Base-by-base conservation (phyloP, 2,797 vertebrate species). In the Enteromius argenteus region DNA sequence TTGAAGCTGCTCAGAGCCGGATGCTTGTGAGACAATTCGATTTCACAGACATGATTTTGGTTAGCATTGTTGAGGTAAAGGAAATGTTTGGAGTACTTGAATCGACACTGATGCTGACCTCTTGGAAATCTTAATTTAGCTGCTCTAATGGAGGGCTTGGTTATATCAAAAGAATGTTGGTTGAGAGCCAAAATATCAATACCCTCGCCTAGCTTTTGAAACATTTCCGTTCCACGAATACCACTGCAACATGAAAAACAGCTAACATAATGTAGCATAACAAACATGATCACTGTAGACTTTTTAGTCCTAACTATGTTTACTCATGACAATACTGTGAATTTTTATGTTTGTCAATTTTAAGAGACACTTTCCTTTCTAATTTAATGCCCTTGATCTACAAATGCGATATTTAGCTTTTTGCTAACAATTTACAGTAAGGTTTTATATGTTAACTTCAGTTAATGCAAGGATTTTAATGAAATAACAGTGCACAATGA, bases 41-140 rank as follows among this genome's bases (percentile, higher is more conserved):
- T 32, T 58, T 27, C 27, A n/a, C n/a, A 60, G 13, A 60, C 64
- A 39, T 27, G 5, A 19, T 8, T 42, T 62, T 17, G 3, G 58
- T 46, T 27, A 62, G 53, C 35, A 1, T 42, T 39, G 19, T 42
- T 39, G 75, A 35, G 46, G 68, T 23, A 9, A 35, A 27, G 3
- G 60, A 30, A 15, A 21, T 74, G 15, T 74, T 32, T 23, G 23
- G 21, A 46, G 21, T 58, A 32, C 60, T 75, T 80, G 71, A 74
- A 46, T 74, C 10, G n/a, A 69, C 69, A 58, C 49, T 3, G 23
- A 79, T 80, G 79, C 74, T 85, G 85, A 83, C 71, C 56, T 42
- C 1, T 78, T 74, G 37, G 67, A 85, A 53, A 62, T 37, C 62
- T 82, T 81, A 62, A 46, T 67, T 53, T 42, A 51, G 71, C 80